Evolutionary conservation across 2,888 invertebrate genomes (phyloP).

Genomic region (Ecdyonurus torrentis): DNA sequence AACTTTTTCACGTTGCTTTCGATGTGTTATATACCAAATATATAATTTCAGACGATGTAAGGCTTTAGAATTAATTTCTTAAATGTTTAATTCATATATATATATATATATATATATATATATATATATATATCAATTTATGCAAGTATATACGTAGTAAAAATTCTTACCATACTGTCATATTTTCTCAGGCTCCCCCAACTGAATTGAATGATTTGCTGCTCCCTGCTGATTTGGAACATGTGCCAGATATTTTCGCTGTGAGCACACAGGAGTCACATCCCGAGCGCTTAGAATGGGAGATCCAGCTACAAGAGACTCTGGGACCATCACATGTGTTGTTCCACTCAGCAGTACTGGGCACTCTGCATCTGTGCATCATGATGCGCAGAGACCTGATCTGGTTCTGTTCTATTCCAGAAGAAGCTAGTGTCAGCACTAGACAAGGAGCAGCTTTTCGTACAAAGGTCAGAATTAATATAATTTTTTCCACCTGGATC

Average conservation of each 20-base stretch:
- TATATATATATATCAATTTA: too few species aligned
- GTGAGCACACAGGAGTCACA: slow-evolving; percentile 89
- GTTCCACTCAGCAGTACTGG: slow-evolving; percentile 68
- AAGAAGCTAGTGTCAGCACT: slow-evolving; percentile 74
- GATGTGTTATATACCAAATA: too few species aligned
- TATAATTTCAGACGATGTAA: too few species aligned
- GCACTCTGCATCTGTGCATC: slow-evolving; percentile 75
- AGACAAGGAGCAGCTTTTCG: slow-evolving; percentile 78
- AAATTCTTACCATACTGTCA: neutral
- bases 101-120: too few species aligned
- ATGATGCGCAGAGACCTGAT: slow-evolving; percentile 83
- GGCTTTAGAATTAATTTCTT: too few species aligned
- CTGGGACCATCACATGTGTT: slow-evolving; percentile 86
- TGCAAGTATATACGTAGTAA: neutral
- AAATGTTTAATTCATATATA: too few species aligned
- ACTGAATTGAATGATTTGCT: slow-evolving; percentile 73
- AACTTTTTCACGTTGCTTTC: too few species aligned
- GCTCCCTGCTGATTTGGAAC: slow-evolving; percentile 64
- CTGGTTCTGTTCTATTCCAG: slow-evolving; percentile 89
- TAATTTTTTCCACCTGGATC: too few species aligned
- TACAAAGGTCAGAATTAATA: slow-evolving; percentile 39
- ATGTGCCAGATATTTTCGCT: slow-evolving; percentile 79
- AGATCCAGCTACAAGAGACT: slow-evolving; percentile 79
- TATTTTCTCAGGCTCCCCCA: slow-evolving; percentile 31
- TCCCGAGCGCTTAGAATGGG: slow-evolving; percentile 76